These are phyloP conservation scores for Sitta carolinensis DNA, from an alignment of 2,797 vertebrate species.

Conservation along the genomic window DNA sequence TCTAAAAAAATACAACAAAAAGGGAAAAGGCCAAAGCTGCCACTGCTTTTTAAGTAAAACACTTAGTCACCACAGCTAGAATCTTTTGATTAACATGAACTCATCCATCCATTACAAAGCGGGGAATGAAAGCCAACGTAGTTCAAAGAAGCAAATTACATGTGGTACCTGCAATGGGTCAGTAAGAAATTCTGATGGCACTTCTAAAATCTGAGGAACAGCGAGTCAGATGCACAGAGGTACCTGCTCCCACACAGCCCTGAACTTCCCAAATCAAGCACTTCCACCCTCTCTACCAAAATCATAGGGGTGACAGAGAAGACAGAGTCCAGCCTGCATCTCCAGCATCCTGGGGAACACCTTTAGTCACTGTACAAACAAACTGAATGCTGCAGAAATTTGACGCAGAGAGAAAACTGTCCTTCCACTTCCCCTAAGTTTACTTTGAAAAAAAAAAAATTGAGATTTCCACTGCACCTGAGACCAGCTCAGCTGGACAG, in stretches of 20 bases:
- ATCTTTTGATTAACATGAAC: background rate
- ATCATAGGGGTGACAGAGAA: background rate
- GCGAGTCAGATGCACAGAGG: background rate
- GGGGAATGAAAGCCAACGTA: background rate
- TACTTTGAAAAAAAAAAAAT: background rate
- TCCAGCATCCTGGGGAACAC: background rate
- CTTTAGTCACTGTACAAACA: background rate
- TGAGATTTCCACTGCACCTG: background rate
- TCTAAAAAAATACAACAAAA: background rate
- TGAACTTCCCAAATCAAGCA: background rate
- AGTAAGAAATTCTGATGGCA: background rate
- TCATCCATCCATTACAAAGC: background rate
- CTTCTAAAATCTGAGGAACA: background rate
- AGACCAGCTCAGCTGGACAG: background rate
- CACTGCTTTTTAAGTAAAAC: background rate
- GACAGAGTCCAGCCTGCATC: background rate
- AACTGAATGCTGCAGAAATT: background rate
- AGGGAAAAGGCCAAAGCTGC: background rate
- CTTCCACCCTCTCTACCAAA: background rate
- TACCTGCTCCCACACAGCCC: background rate
- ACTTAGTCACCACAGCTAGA: background rate
- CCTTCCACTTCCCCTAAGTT: background rate
- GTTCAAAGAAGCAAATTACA: background rate
- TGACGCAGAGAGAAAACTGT: background rate
- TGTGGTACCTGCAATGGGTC: background rate